phyloP scores from a whole-genome alignment of 2,888 invertebrate species.

The Pecten maximus region DNA sequence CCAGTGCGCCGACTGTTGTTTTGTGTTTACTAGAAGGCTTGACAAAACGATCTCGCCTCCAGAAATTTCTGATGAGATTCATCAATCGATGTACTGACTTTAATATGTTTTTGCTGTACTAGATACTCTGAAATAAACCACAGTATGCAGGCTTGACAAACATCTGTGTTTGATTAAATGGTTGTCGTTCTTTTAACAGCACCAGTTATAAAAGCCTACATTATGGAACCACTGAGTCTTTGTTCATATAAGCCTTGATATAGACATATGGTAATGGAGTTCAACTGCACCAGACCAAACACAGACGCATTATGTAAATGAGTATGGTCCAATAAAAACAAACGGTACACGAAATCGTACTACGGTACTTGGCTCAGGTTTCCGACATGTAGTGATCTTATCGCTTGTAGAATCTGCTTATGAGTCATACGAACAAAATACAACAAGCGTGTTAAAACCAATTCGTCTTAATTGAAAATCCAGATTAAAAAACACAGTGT shows the following conservation, averaged over 20 bases:
- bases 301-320: constrained; percentile 24
- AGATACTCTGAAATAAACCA: background rate
- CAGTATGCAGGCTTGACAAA: background rate
- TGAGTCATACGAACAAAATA: background rate
- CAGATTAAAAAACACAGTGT: background rate
- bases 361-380: background rate
- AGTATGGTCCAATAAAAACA: background rate
- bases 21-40: too few species aligned
- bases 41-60: too few species aligned
- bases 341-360: background rate
- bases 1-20: too few species aligned
- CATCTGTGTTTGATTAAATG: background rate
- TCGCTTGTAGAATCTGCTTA: background rate
- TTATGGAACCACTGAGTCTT: background rate
- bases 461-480: background rate
- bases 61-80: too few species aligned
- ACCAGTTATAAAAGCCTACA: background rate
- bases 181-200: background rate
- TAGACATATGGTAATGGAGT: background rate
- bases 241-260: background rate
- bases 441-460: background rate
- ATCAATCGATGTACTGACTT: too few species aligned
- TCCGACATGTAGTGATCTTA: background rate
- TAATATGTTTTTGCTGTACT: background rate
- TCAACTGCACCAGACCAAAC: background rate